phyloP scores from a whole-genome alignment of 2,888 invertebrate genomes.

The Drosophila paramelanica region DNA sequence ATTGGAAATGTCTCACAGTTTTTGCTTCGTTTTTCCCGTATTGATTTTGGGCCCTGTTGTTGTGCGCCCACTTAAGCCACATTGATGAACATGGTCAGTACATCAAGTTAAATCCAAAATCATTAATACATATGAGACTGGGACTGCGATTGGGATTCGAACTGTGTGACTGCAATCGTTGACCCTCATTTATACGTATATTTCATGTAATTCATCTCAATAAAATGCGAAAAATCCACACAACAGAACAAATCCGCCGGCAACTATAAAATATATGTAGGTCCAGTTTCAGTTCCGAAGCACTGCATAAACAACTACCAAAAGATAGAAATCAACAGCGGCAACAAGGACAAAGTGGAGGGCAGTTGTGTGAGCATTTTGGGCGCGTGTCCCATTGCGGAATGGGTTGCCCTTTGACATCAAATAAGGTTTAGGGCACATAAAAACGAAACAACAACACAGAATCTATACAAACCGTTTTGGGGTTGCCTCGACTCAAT shows the following conservation, averaged over 20 bases:
- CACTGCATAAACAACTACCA: constrained; percentile 68
- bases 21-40: constrained; percentile 11
- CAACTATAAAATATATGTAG: constrained; percentile 72
- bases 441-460: constrained; percentile 13
- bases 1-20: constrained; percentile 22
- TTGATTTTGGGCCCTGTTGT: constrained; percentile 35
- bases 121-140: constrained; percentile 69
- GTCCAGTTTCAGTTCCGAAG: constrained; percentile 20
- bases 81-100: constrained; percentile 67
- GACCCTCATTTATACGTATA: constrained; percentile 73
- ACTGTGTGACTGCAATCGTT: constrained; percentile 32
- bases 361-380: constrained; percentile 29
- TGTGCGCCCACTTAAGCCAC: constrained; percentile 48
- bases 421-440: constrained; percentile 42
- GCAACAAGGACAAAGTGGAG: constrained; percentile 16
- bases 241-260: constrained; percentile 49
- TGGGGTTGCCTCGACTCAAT: constrained; percentile 50
- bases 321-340: constrained; percentile 48
- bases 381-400: constrained; percentile 75
- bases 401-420: constrained; percentile 60
- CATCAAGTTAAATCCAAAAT: constrained; percentile 73
- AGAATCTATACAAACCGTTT: constrained; percentile 6
- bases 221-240: constrained; percentile 70
- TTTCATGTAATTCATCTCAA: constrained; percentile 76
- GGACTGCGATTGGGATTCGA: constrained; percentile 11